These are phyloP conservation scores for Kryptolebias marmoratus DNA, from an alignment of 2,113 vertebrate species.

Conservation along the genomic window DNA sequence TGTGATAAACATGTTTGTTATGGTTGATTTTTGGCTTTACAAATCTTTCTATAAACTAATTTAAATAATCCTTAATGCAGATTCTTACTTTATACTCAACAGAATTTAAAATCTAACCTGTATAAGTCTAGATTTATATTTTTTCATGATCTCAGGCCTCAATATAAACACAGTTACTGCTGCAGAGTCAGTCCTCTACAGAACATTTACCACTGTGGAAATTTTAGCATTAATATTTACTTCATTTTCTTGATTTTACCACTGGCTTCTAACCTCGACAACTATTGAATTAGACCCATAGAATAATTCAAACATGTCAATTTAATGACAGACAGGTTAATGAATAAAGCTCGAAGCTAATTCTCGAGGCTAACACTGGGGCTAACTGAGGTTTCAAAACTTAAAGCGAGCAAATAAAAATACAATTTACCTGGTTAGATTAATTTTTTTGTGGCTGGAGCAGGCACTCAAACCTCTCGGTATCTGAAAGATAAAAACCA, in stretches of 20 bases:
- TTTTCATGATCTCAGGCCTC: not conserved
- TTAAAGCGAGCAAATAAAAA: not conserved
- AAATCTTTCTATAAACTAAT: not conserved
- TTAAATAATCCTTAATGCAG: not conserved
- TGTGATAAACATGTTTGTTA: not conserved
- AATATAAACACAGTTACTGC: not conserved
- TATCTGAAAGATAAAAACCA: constrained; percentile 40
- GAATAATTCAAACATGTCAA: too few relatives aligned
- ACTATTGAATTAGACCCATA: too few relatives aligned
- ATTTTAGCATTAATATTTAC: too few relatives aligned
- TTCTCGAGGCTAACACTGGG: too few relatives aligned
- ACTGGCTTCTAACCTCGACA: too few relatives aligned
- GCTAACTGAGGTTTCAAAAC: not conserved
- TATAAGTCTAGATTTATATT: not conserved
- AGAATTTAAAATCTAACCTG: not conserved
- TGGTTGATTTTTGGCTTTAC: not conserved
- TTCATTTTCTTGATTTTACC: too few relatives aligned
- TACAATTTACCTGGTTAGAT: constrained; percentile 45
- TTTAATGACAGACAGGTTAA: too few relatives aligned
- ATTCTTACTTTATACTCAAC: not conserved
- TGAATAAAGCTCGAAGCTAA: too few relatives aligned
- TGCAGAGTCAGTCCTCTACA: not conserved
- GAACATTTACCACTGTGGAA: too few relatives aligned
- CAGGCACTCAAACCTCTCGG: constrained; percentile 16
- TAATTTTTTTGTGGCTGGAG: constrained; percentile 23